Percentiles rank a stretch among this genome's conserved stretches.
These are phyloP conservation scores for Nemurella pictetii DNA, from an alignment of 2,888 invertebrate genomes.

Conservation along the genomic window DNA sequence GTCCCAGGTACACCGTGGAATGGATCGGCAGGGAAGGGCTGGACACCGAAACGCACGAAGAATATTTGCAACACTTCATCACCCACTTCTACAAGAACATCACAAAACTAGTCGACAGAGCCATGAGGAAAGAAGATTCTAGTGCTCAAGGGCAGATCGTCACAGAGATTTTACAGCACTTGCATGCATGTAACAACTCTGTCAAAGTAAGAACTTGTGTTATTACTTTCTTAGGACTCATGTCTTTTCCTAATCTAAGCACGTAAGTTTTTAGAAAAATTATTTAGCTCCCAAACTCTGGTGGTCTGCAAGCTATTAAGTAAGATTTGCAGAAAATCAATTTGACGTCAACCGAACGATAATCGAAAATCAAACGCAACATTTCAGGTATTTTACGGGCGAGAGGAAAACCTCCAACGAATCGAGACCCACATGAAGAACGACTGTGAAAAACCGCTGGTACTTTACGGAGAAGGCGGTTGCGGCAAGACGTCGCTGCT, in stretches of 20 bases:
- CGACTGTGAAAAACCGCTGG: slow-evolving; percentile 83
- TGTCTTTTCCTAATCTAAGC: no score
- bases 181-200: slow-evolving; percentile 93
- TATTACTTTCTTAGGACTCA: no score
- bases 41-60: slow-evolving; percentile 88
- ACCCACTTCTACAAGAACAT: slow-evolving; percentile 93
- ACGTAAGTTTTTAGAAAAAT: no score
- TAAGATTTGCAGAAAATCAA: no score
- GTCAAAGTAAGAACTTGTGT: slow-evolving; percentile 76
- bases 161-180: slow-evolving; percentile 90
- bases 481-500: slow-evolving; percentile 97
- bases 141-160: slow-evolving; percentile 92
- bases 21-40: slow-evolving; percentile 97
- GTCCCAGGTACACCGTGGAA: slow-evolving; percentile 83
- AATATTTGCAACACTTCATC: slow-evolving; percentile 92
- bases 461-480: slow-evolving; percentile 93
- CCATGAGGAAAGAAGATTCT: slow-evolving; percentile 94
- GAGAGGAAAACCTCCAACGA: slow-evolving; percentile 80
- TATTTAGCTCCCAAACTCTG: no score
- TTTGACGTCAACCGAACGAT: no score
- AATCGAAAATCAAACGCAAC: no score
- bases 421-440: slow-evolving; percentile 84
- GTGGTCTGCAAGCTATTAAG: no score
- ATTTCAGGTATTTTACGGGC: slow-evolving; percentile 81
- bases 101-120: slow-evolving; percentile 87